Conservation (phyloP, 2,797 vertebrate genomes). For the Coccyzus lansbergi region DNA sequence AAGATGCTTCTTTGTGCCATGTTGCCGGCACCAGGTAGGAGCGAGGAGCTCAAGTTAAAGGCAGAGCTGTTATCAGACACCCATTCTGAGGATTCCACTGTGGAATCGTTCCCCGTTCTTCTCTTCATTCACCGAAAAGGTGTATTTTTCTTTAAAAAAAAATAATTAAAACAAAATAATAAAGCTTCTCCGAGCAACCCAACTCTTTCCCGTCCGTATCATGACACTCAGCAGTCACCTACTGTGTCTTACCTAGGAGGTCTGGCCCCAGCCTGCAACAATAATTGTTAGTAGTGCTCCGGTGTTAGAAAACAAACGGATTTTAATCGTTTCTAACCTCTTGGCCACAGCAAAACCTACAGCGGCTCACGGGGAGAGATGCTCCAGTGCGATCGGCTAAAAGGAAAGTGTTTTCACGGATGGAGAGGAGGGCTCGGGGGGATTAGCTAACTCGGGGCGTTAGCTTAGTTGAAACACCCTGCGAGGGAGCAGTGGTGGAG, state of each 20-base stretch:
- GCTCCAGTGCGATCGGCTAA: rapidly evolving
- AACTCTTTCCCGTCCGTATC: background rate
- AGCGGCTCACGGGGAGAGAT: background rate
- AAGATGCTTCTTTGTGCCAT: background rate
- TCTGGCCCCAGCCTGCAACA: background rate
- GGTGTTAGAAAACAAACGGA: background rate
- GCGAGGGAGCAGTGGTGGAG: background rate
- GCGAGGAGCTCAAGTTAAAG: rapidly evolving
- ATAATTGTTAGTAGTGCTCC: background rate
- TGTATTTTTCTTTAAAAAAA: background rate
- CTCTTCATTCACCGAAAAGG: background rate
- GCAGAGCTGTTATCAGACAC: background rate
- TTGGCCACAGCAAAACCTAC: background rate
- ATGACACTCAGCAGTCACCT: background rate
- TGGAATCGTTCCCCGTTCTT: background rate
- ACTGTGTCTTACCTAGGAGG: background rate
- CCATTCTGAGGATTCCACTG: background rate
- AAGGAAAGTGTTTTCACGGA: background rate
- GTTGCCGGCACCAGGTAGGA: rapidly evolving
- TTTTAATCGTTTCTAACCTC: background rate
- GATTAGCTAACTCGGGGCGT: too few species aligned
- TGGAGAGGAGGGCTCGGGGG: rapidly evolving
- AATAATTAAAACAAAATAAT: background rate
- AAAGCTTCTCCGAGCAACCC: background rate
- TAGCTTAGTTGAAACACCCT: rapidly evolving